Percentiles rank a stretch among this genome's conserved stretches.
phyloP scores from a whole-genome alignment of 2,888 invertebrate species.

The Antitype chi region DNA sequence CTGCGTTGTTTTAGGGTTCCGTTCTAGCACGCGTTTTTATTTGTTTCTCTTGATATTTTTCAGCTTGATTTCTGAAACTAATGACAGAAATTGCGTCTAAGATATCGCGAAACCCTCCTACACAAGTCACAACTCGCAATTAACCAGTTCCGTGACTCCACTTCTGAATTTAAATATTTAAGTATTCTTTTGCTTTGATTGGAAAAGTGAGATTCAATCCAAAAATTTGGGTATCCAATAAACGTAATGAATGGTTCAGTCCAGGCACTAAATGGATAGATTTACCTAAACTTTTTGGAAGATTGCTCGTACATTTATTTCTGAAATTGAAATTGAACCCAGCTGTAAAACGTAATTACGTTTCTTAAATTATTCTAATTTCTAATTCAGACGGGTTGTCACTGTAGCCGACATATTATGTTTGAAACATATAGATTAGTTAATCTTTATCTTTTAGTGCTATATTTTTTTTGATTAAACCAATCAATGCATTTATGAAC shows the following conservation, averaged over 20 bases:
- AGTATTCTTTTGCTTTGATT: conserved; percentile 38
- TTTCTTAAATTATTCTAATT: conserved; percentile 33
- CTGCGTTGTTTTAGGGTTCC: neutral
- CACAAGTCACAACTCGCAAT: neutral
- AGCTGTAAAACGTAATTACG: conserved; percentile 29
- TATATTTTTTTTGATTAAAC: neutral
- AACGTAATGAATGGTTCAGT: conserved; percentile 45
- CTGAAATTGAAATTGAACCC: conserved; percentile 35
- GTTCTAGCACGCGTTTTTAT: neutral
- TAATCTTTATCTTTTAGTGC: neutral
- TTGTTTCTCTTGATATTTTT: neutral
- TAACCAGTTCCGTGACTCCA: neutral
- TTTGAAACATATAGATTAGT: neutral
- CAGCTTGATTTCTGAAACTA: neutral
- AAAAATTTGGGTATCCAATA: conserved; percentile 50
- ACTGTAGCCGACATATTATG: neutral
- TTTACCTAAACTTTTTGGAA: conserved; percentile 39
- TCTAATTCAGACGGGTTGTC: conserved; percentile 14
- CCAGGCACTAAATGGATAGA: conserved; percentile 43
- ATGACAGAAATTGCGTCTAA: neutral
- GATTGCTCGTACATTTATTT: conserved; percentile 39
- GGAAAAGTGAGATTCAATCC: conserved; percentile 37
- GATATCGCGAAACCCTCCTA: neutral
- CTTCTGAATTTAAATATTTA: conserved; percentile 18
- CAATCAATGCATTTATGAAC: neutral